phyloP scores from a whole-genome alignment of 2,113 vertebrate species.

The Falco punctatus region DNA sequence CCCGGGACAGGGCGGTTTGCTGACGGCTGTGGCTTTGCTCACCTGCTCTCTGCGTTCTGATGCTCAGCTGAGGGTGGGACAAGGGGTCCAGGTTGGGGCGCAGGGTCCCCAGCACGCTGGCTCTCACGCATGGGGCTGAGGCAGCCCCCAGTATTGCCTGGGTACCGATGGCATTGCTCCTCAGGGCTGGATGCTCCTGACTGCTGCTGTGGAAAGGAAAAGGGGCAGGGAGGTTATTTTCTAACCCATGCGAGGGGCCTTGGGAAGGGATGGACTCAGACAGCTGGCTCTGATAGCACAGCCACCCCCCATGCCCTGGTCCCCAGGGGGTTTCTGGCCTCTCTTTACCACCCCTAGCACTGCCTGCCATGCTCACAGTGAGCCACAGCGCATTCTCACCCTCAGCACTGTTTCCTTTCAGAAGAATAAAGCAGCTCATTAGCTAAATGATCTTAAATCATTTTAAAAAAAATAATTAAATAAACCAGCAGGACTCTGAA shows the following conservation, averaged over 20 bases:
- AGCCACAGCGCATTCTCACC: not conserved
- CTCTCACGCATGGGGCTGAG: not conserved
- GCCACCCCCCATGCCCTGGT: not conserved
- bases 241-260: rapidly evolving
- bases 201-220: not conserved
- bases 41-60: not conserved
- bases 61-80: not conserved
- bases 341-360: not conserved
- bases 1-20: rapidly evolving
- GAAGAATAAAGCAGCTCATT: not conserved
- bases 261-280: not conserved
- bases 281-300: not conserved
- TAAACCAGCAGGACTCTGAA: not conserved
- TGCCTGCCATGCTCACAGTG: rapidly evolving
- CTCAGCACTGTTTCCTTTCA: not conserved
- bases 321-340: not conserved
- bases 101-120: rapidly evolving
- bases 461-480: not conserved
- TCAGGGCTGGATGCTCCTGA: not conserved
- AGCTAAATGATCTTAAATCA: not conserved
- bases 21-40: not conserved
- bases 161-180: not conserved
- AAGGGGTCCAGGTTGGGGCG: too few relatives aligned
- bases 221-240: not conserved
- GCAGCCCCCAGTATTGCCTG: not conserved